Conservation (phyloP, 2,113 vertebrate species). For the Kryptolebias marmoratus region DNA sequence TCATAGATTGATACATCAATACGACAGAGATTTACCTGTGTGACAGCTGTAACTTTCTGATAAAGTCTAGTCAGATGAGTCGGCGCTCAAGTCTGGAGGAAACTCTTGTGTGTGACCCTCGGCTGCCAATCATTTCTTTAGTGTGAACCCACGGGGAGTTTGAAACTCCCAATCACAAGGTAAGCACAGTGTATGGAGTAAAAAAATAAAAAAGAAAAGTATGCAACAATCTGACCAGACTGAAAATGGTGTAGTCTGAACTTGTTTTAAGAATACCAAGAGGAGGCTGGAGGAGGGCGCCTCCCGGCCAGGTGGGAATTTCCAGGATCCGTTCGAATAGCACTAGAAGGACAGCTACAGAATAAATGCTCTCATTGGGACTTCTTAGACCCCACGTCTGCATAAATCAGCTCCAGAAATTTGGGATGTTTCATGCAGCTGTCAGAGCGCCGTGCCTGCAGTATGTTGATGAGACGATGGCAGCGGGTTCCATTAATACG, state of each 20-base stretch:
- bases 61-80: neutral
- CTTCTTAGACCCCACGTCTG: constrained; percentile 24
- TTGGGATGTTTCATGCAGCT: constrained; percentile 40
- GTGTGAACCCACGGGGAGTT: neutral
- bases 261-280: neutral
- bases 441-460: constrained; percentile 24
- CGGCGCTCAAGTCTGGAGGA: neutral
- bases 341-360: constrained; percentile 14
- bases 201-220: neutral
- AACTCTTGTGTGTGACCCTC: neutral
- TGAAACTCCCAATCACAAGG: neutral
- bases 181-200: neutral
- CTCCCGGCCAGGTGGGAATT: constrained; percentile 3
- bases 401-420: constrained; percentile 18
- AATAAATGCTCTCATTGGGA: constrained; percentile 18
- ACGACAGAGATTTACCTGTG: neutral
- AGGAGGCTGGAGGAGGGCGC: neutral
- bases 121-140: neutral
- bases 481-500: constrained; percentile 8
- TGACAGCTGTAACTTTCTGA: constrained; percentile 1
- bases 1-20: neutral
- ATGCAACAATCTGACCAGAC: neutral
- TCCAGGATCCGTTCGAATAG: constrained; percentile 1
- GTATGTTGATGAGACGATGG: constrained; percentile 32
- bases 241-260: neutral